These are phyloP conservation scores for Coremacera marginata DNA, from an alignment of 2,888 invertebrate species.

Conservation along the genomic window DNA sequence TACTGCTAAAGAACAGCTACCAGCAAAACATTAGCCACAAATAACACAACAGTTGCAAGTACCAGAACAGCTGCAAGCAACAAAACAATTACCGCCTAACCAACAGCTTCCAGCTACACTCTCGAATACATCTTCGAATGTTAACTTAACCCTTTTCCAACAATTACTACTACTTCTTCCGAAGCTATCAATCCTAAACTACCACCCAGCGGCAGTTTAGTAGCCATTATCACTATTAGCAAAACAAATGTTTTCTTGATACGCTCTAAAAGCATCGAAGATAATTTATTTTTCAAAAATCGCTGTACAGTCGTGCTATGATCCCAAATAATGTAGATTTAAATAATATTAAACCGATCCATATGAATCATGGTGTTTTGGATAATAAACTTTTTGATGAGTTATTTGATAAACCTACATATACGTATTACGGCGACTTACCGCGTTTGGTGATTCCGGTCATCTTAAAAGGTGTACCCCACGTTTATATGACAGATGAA, in stretches of 20 bases:
- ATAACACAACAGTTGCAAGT: too few species aligned
- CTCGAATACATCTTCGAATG: conserved; percentile 30
- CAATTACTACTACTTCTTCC: too few species aligned
- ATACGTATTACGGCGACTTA: too few species aligned
- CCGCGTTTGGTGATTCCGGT: too few species aligned
- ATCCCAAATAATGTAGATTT: conserved; percentile 56
- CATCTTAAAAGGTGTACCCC: too few species aligned
- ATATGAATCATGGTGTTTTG: conserved; percentile 64
- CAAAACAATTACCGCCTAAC: background rate
- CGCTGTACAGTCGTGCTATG: conserved; percentile 59
- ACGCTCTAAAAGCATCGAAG: conserved; percentile 55
- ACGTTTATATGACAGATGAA: conserved; percentile 56
- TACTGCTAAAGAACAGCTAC: too few species aligned
- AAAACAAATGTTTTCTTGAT: conserved; percentile 63
- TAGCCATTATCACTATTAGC: conserved; percentile 60
- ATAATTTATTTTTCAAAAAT: conserved; percentile 56
- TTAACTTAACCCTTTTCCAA: too few species aligned
- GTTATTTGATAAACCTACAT: too few species aligned
- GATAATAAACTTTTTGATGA: conserved; percentile 55
- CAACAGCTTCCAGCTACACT: background rate
- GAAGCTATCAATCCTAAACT: too few species aligned
- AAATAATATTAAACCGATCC: conserved; percentile 57
- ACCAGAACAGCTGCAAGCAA: too few species aligned
- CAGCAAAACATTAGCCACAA: too few species aligned
- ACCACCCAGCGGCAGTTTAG: too few species aligned